phyloP scores from a whole-genome alignment of 2,113 vertebrate species.

The Anthoscopus minutus region DNA sequence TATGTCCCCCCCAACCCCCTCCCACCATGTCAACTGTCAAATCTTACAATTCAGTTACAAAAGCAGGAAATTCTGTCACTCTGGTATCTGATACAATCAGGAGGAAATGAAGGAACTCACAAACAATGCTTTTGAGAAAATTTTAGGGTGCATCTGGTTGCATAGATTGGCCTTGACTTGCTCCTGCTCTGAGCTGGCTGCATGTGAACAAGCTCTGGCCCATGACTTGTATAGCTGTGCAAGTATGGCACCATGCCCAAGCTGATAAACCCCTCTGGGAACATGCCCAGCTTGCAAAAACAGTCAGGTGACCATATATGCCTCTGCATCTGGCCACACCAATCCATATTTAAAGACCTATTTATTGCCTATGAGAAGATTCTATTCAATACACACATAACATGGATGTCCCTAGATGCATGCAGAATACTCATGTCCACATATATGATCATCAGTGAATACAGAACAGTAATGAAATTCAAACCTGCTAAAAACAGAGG shows the following conservation, averaged over 20 bases:
- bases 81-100: neutral
- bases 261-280: neutral
- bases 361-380: neutral
- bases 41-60: neutral
- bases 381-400: neutral
- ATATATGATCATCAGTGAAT: neutral
- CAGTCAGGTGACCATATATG: neutral
- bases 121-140: neutral
- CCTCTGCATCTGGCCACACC: neutral
- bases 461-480: neutral
- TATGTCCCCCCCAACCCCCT: fast-evolving
- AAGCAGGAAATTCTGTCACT: neutral
- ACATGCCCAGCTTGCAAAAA: neutral
- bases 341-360: neutral
- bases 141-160: neutral
- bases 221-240: neutral
- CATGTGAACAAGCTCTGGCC: neutral
- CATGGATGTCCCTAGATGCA: fast-evolving
- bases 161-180: neutral
- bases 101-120: neutral
- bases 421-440: neutral
- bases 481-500: neutral
- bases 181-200: neutral
- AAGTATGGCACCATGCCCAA: neutral
- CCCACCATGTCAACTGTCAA: fast-evolving